These are phyloP conservation scores for Zoanthus solanderi DNA, from an alignment of 92 coral and sea anemone species.

Conservation along the genomic window DNA sequence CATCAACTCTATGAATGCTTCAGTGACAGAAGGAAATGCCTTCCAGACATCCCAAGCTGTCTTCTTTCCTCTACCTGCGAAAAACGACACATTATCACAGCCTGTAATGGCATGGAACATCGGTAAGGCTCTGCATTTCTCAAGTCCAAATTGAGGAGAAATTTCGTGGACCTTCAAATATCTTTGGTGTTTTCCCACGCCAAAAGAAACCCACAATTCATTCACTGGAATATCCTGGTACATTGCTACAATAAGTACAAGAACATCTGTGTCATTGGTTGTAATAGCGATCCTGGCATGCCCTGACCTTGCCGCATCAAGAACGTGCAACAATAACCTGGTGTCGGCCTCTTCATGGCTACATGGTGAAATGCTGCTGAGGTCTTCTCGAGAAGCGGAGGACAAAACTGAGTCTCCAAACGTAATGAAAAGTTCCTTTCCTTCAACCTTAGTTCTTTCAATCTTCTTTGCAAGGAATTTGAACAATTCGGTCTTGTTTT, in stretches of 20 bases:
- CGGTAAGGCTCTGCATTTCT: conserved; percentile 27
- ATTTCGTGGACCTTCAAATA: conserved; percentile 37
- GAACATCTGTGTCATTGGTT: conserved; percentile 37
- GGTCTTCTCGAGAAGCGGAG: background rate
- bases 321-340: conserved; percentile 49
- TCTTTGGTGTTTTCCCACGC: conserved; percentile 51
- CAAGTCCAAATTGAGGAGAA: background rate
- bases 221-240: conserved; percentile 15
- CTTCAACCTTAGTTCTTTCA: background rate
- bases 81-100: conserved; percentile 62
- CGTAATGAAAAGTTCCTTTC: background rate
- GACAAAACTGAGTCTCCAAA: background rate
- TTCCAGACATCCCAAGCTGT: conserved; percentile 7
- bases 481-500: conserved; percentile 46
- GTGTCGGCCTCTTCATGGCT: conserved; percentile 48
- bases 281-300: conserved; percentile 30
- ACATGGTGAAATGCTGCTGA: conserved; percentile 10
- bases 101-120: conserved; percentile 30
- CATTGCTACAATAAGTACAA: conserved; percentile 45
- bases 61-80: conserved; percentile 67
- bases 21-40: conserved; percentile 34
- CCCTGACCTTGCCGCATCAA: conserved; percentile 54
- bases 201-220: conserved; percentile 62
- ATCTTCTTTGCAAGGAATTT: conserved; percentile 23
- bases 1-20: conserved; percentile 35